Percentiles rank a stretch among this genome's conserved stretches.
These are phyloP conservation scores for Andricus curvator DNA, from an alignment of 2,888 invertebrate genomes.

Conservation along the genomic window DNA sequence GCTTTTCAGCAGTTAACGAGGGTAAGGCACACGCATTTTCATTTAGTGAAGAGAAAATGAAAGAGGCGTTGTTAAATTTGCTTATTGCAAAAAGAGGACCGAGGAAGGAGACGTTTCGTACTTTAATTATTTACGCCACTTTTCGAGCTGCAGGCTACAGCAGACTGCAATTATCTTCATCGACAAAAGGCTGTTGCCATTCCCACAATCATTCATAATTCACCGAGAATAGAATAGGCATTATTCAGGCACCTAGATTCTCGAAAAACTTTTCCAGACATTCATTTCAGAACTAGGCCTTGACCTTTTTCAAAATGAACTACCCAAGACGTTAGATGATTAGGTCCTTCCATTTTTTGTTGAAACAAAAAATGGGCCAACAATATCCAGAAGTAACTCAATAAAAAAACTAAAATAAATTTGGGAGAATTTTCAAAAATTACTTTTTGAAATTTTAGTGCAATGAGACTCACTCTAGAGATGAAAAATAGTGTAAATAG, in stretches of 20 bases:
- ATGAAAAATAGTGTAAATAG: no score
- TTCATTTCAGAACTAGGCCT: not conserved
- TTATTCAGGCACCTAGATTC: not conserved
- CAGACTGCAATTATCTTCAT: slow-evolving; percentile 18
- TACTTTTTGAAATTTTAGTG: no score
- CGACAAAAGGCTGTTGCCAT: not conserved
- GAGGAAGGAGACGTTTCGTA: slow-evolving; percentile 6
- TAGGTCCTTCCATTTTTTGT: no score
- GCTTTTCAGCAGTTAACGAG: slow-evolving; percentile 31
- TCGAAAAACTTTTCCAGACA: not conserved
- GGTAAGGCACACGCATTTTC: slow-evolving; percentile 25
- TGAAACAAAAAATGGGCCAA: no score
- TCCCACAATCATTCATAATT: slow-evolving; percentile 14
- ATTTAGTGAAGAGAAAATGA: slow-evolving; percentile 1
- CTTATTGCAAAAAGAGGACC: slow-evolving; percentile 4
- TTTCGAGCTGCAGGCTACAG: not conserved
- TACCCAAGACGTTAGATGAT: no score
- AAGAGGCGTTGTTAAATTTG: slow-evolving; percentile 3
- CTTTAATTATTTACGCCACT: slow-evolving; percentile 30
- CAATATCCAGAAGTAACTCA: no score
- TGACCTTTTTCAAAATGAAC: no score
- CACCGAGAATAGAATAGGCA: not conserved
- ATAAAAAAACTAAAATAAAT: no score
- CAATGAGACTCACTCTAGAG: no score
- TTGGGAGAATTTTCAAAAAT: no score